Percentiles rank a stretch among this genome's conserved stretches.
phyloP scores from a whole-genome alignment of 2,113 vertebrate genomes.

The Litocranius walleri region DNA sequence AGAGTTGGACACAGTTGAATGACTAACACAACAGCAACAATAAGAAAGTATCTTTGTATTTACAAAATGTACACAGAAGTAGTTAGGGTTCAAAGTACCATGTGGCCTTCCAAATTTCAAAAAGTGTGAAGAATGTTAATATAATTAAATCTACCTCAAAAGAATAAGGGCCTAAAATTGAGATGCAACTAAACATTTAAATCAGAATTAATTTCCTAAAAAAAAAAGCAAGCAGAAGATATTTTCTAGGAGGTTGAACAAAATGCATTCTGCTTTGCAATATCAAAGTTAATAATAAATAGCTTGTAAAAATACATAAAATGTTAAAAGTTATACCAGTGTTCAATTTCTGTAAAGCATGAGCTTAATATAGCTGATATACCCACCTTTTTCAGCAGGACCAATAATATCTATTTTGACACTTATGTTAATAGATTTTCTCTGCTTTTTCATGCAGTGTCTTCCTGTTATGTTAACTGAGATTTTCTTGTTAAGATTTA shows the following conservation, averaged over 20 bases:
- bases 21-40: rapidly evolving
- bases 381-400: background rate
- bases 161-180: background rate
- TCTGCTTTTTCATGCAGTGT: background rate
- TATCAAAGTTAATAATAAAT: background rate
- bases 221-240: background rate
- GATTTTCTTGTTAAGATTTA: constrained; percentile 15
- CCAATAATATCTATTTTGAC: background rate
- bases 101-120: background rate
- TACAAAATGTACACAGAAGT: background rate
- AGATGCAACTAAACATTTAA: background rate
- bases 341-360: background rate
- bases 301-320: background rate
- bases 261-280: background rate
- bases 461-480: constrained; percentile 6
- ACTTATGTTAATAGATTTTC: background rate
- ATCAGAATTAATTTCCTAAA: background rate
- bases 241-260: background rate
- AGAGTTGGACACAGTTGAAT: background rate
- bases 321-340: background rate
- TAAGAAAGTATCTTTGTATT: background rate
- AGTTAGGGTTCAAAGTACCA: background rate
- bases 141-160: background rate
- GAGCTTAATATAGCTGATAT: background rate
- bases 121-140: background rate